phyloP scores from a whole-genome alignment of 2,888 invertebrate species.

The Oxyteleia sp. region DNA sequence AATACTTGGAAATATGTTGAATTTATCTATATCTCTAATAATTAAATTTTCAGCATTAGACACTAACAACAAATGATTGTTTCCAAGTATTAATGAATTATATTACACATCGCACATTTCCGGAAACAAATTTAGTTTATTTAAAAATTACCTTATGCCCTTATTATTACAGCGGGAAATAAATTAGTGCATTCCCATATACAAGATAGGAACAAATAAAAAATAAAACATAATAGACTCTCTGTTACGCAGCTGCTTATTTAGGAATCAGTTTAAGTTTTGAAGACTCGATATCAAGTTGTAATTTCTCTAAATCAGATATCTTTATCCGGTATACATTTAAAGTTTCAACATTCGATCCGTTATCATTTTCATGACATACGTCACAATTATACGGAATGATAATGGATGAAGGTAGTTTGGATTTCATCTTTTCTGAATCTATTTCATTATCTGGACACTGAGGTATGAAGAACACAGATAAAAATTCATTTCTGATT shows the following conservation, averaged over 20 bases:
- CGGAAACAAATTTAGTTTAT: no score
- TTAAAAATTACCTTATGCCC: no score
- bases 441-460: no score
- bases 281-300: constrained; percentile 45
- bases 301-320: constrained; percentile 42
- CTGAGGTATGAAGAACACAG: no score
- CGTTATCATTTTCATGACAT: constrained; percentile 39
- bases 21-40: no score
- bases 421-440: no score
- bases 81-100: no score
- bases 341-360: constrained; percentile 37
- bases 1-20: no score
- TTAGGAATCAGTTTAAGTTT: constrained; percentile 51
- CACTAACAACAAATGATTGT: no score
- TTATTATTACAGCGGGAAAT: constrained; percentile 17
- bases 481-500: no score
- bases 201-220: constrained; percentile 44
- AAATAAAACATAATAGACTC: constrained; percentile 19
- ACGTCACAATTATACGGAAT: constrained; percentile 52
- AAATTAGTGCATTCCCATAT: constrained; percentile 16
- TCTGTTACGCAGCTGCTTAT: constrained; percentile 2
- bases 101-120: no score
- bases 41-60: no score
- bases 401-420: constrained; percentile 40
- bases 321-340: constrained; percentile 62